Base-by-base conservation (phyloP, 2,888 invertebrate genomes). In the Sturmia bella region DNA sequence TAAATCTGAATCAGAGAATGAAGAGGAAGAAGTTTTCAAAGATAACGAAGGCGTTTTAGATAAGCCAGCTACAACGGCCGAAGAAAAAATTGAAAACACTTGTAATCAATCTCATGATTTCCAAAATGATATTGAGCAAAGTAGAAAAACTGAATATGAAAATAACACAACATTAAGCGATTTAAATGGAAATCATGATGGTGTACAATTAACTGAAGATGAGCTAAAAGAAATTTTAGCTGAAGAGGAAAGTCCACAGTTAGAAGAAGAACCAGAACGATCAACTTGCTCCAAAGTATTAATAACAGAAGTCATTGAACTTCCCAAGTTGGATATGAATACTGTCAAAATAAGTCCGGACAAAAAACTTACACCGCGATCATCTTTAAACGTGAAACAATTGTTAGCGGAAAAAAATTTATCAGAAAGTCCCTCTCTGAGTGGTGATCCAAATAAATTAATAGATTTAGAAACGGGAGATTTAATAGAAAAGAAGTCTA, bases 391-490 rank as follows among this genome's bases (percentile, higher is more conserved):
- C 0, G 85, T 89, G 12, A 86, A 86, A 12, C 85, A 86, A 2
- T 64, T 89, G 1, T 85, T 86, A 24, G 72, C 83, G 3, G 85
- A 86, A 5, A 87, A 87, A 24, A 88, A 81, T 27, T 74, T 86
- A 0, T 70, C 84, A 0, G 37, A 68, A 0, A 88, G 86, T 72
- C 94, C 94, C 0, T 91, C 89, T 17, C 87, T 94, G 2, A 93
- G 92, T 83, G 93, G 93, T 1, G 90, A 90, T 56, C 90, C 92
- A 0, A 91, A 92, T 83, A 91, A 92, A 83, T 87, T 94, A 4
- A 95, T 96, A 64, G 93, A 94, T 87, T 89, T 95, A 43, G 93
- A 94, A 80, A 91, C 92, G 3, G 92, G 92, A 1, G 87, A 90
- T 27, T 88, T 91, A 84, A 85, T 89, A 50, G 78, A 84, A 19